Evolutionary conservation across 92 coral and sea anemone genomes (phyloP).

Genomic region (Pocillopora grandis): DNA sequence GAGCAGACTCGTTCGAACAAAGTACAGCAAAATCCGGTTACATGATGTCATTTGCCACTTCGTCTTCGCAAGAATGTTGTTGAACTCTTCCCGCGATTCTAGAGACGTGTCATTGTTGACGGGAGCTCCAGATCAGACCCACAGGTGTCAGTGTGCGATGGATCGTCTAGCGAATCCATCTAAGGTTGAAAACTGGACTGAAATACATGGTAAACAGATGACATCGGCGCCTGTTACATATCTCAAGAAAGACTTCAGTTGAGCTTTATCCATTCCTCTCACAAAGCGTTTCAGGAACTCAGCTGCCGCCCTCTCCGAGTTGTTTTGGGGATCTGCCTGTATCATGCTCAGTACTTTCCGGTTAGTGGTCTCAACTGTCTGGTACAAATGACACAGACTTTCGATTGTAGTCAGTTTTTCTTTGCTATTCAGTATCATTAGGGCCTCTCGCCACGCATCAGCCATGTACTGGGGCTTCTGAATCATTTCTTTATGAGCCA

Average conservation of each 20-base stretch:
- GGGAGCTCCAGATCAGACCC: constrained; percentile 37
- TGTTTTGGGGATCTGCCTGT: constrained; percentile 17
- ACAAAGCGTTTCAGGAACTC: constrained; percentile 32
- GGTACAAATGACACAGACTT: constrained; percentile 1
- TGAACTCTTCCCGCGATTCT: constrained; percentile 39
- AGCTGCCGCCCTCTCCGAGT: constrained; percentile 16
- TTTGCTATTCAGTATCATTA: constrained; percentile 1
- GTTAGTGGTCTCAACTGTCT: constrained; percentile 18
- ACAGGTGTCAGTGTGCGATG: constrained; percentile 14
- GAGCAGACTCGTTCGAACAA: too few species aligned
- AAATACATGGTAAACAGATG: constrained; percentile 28
- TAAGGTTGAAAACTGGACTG: constrained; percentile 27
- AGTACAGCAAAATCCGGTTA: too few species aligned
- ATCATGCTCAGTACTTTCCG: constrained; percentile 22
- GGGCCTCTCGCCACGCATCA: constrained; percentile 23
- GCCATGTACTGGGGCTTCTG: constrained; percentile 52
- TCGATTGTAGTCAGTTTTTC: constrained; percentile 8
- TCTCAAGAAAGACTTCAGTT: constrained; percentile 41
- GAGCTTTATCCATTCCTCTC: constrained; percentile 37
- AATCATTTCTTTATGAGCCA: constrained; percentile 45
- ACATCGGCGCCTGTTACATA: constrained; percentile 43
- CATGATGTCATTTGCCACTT: background rate
- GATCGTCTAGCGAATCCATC: constrained; percentile 44
- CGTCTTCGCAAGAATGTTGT: constrained; percentile 9
- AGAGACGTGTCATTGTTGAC: constrained; percentile 17